Evolutionary conservation across 1,140 invertebrate genomes (phyloP).

Genomic region (Antheraea mylitta): DNA sequence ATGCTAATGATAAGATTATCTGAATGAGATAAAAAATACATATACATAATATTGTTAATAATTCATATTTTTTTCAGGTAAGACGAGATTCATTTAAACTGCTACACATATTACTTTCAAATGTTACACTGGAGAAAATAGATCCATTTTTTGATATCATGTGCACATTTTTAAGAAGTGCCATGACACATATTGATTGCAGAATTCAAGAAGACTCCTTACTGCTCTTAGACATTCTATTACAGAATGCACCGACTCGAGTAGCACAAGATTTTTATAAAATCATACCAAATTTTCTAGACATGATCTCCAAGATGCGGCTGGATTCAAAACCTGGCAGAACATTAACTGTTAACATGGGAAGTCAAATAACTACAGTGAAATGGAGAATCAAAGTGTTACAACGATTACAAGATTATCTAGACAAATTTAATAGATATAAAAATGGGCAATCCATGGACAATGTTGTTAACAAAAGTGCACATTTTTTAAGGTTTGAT

Average conservation of each 20-base stretch:
- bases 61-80: slow-evolving; percentile 71
- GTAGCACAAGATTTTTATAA: slow-evolving; percentile 83
- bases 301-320: slow-evolving; percentile 87
- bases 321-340: slow-evolving; percentile 81
- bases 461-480: slow-evolving; percentile 25
- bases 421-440: slow-evolving; percentile 63
- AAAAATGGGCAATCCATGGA: slow-evolving; percentile 38
- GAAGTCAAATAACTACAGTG: slow-evolving; percentile 83
- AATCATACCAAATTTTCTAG: slow-evolving; percentile 87
- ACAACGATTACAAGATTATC: slow-evolving; percentile 81
- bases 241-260: slow-evolving; percentile 81
- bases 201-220: slow-evolving; percentile 90
- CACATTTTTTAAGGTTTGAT: slow-evolving; percentile 32
- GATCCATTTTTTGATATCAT: slow-evolving; percentile 87
- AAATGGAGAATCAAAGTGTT: slow-evolving; percentile 89
- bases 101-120: slow-evolving; percentile 81
- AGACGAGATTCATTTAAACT: slow-evolving; percentile 84
- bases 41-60: not conserved
- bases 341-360: slow-evolving; percentile 82
- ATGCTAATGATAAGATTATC: too few species aligned
- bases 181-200: slow-evolving; percentile 91
- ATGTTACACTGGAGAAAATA: slow-evolving; percentile 72
- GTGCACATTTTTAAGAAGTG: slow-evolving; percentile 88
- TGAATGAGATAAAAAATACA: too few species aligned
- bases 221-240: slow-evolving; percentile 85